Evolutionary conservation across 2,888 invertebrate species (phyloP).

Genomic region (Phyto melanocephala): DNA sequence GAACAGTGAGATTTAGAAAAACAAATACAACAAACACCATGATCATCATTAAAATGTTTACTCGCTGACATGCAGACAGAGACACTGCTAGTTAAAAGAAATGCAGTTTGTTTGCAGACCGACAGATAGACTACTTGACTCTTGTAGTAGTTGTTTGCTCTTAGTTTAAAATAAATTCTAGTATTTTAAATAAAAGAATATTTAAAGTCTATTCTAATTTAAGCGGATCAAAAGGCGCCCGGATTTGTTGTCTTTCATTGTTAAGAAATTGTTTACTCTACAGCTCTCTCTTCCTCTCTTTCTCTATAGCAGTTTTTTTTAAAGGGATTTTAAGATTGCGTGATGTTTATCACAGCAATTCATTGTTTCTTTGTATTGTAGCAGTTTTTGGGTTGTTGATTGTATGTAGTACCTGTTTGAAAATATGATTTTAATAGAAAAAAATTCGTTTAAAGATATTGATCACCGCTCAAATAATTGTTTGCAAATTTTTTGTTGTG

Average conservation of each 20-base stretch:
- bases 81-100: background rate
- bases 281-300: background rate
- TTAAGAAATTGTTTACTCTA: slow-evolving; percentile 36
- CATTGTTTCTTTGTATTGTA: background rate
- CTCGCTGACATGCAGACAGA: slow-evolving; percentile 18
- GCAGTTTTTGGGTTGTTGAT: no score
- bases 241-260: slow-evolving; percentile 33
- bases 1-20: background rate
- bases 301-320: background rate
- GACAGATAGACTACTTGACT: slow-evolving; percentile 52
- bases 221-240: slow-evolving; percentile 63
- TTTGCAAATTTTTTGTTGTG: slow-evolving; percentile 6
- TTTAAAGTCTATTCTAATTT: slow-evolving; percentile 35
- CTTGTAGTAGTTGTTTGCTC: slow-evolving; percentile 11
- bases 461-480: slow-evolving; percentile 50
- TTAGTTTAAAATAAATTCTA: background rate
- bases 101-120: background rate
- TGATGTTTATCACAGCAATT: slow-evolving; percentile 44
- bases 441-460: slow-evolving; percentile 47
- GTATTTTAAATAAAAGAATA: background rate
- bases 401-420: slow-evolving; percentile 31
- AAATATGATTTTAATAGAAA: background rate
- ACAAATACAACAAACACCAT: slow-evolving; percentile 20
- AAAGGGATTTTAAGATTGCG: slow-evolving; percentile 39
- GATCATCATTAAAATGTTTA: slow-evolving; percentile 49